Evolutionary conservation across 1,140 invertebrate species (phyloP), one percentile per base, ranked within the genome.

Genomic region (Cephus cinctus): DNA sequence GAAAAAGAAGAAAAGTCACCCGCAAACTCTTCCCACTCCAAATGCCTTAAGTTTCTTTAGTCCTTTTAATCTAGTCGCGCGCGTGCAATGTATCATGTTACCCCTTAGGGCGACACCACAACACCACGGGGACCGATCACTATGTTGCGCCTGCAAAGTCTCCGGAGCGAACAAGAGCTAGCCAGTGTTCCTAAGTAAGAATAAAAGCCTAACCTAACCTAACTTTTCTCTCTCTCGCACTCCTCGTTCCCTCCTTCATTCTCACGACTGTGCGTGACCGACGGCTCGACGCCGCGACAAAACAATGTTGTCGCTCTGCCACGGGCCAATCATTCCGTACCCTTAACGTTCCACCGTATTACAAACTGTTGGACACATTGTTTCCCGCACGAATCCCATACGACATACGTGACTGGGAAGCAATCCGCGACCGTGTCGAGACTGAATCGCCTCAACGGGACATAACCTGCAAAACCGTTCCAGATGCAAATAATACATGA

Each of bases 281-380:
- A 45, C 45, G 55, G 54, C 47, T 46, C 39, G 11, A 41, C 55
- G n/a, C 57, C 55, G 47, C 63, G 61, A 63, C 58, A 60, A 67
- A 70, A 70, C 67, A 67, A 63, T 64, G 57, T 67, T 56, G 59
- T 61, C 59, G 54, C 50, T 25, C 36, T 32, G 50, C 43, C 35
- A 34, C 31, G 3, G 5, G n/a, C 18, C 2, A 21, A 6, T 4
- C 18, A 21, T 9, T 19, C 27, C 18, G 15, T 20, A 16, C 3
- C 32, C 40, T 30, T 30, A 34, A 25, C 20, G 20, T 48, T 49
- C 46, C 32, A 40, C 34, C 42, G 57, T 58, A 58, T 62, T 57
- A 55, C 51, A 54, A 48, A 49, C 43, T 45, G n/a, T n/a, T n/a
- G 43, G 47, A 53, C 50, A 59, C 58, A 62, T 67, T 67, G 61